Evolutionary conservation across 2,797 vertebrate genomes (phyloP).

Genomic region (Pachyuromys duprasi): DNA sequence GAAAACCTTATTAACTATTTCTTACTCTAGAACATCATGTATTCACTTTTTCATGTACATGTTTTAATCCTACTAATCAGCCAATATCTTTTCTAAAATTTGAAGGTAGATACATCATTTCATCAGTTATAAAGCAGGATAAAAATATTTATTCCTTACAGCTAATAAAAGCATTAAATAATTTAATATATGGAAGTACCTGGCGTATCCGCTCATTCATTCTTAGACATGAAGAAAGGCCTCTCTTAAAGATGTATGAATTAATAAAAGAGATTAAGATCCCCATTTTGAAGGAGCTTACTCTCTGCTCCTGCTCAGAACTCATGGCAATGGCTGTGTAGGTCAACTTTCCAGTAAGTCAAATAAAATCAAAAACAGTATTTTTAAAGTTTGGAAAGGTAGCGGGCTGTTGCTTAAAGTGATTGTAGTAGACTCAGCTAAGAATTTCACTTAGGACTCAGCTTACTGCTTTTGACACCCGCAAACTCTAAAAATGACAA

Average conservation of each 20-base stretch:
- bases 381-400: not conserved
- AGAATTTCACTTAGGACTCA: not conserved
- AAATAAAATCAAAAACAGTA: not conserved
- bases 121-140: not conserved
- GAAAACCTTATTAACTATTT: not conserved
- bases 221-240: not conserved
- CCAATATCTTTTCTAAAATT: not conserved
- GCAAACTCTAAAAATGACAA: constrained; percentile 40
- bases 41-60: not conserved
- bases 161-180: not conserved
- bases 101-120: not conserved
- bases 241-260: not conserved
- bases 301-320: not conserved
- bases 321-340: not conserved
- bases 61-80: not conserved
- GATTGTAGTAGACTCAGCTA: not conserved
- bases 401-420: not conserved
- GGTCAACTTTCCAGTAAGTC: not conserved
- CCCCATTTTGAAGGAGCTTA: not conserved
- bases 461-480: not conserved
- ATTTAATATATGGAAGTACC: not conserved
- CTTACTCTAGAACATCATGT: not conserved
- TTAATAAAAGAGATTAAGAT: not conserved
- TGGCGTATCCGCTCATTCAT: not conserved
- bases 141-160: not conserved